A percentile compares a stretch with the other conserved stretches of the same genome.
These are phyloP conservation scores for Latrodectus hesperus DNA, from an alignment of 2,888 invertebrate genomes.

Conservation along the genomic window DNA sequence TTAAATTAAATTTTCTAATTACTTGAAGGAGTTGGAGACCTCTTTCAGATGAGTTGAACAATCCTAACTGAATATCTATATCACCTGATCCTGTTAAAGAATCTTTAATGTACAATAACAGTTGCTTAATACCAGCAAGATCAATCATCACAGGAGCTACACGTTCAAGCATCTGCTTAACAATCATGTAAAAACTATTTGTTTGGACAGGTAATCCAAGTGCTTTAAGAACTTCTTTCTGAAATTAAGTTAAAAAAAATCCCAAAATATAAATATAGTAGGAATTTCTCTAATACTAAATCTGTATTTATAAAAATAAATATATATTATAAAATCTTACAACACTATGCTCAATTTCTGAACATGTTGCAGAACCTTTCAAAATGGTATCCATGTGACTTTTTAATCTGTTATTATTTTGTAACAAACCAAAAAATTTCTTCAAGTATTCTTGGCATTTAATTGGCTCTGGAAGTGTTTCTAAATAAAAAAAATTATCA, in stretches of 20 bases:
- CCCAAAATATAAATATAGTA: no score
- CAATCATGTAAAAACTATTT: slow-evolving; percentile 94
- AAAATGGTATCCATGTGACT: slow-evolving; percentile 71
- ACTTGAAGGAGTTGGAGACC: slow-evolving; percentile 90
- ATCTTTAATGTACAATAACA: slow-evolving; percentile 71
- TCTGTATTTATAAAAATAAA: background rate
- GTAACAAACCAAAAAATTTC: slow-evolving; percentile 74
- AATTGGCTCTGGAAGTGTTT: slow-evolving; percentile 92
- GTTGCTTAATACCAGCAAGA: slow-evolving; percentile 80
- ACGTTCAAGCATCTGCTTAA: slow-evolving; percentile 94
- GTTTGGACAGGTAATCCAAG: slow-evolving; percentile 95
- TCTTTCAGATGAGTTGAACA: slow-evolving; percentile 88
- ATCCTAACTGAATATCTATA: slow-evolving; percentile 79
- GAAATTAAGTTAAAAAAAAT: background rate
- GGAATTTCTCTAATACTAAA: background rate
- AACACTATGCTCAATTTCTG: slow-evolving; percentile 70
- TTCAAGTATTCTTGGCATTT: slow-evolving; percentile 82
- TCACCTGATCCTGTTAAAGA: slow-evolving; percentile 71
- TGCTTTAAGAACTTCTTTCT: slow-evolving; percentile 88
- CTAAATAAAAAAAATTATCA: slow-evolving; percentile 74
- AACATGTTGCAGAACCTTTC: slow-evolving; percentile 67
- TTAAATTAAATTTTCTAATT: slow-evolving; percentile 45
- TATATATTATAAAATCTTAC: slow-evolving; percentile 52
- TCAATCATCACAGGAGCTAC: slow-evolving; percentile 98
- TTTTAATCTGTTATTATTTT: slow-evolving; percentile 79